These are phyloP conservation scores for Meloidogyne floridensis DNA, from an alignment of 1,140 invertebrate genomes.

Conservation along the genomic window DNA sequence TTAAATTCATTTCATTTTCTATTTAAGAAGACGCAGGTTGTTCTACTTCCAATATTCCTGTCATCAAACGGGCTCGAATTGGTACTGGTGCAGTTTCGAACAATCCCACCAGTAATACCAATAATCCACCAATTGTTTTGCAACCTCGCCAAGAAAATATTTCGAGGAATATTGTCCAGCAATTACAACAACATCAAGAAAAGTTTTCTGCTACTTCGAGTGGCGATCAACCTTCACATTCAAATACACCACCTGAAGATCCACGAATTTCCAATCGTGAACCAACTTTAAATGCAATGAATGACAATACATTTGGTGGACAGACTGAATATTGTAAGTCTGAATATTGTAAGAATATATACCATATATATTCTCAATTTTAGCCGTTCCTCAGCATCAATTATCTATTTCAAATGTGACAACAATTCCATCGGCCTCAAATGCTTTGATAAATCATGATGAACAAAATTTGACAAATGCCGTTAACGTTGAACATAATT, in stretches of 20 bases:
- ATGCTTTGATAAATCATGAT: background rate
- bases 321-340: background rate
- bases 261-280: slow-evolving; percentile 20
- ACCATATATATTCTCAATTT: too few species aligned
- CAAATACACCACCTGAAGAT: slow-evolving; percentile 27
- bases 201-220: background rate
- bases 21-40: background rate
- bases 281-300: background rate
- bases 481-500: background rate
- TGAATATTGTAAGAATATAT: background rate
- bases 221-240: background rate
- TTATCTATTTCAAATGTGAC: background rate
- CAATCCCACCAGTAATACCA: background rate
- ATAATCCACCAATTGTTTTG: background rate
- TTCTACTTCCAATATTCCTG: slow-evolving; percentile 3
- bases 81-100: background rate
- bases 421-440: background rate
- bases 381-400: background rate
- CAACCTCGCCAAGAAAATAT: background rate
- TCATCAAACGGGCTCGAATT: background rate
- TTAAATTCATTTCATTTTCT: background rate
- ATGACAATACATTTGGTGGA: slow-evolving; percentile 7
- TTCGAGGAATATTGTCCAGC: background rate
- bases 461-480: background rate
- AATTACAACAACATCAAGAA: background rate